Evolutionary conservation across 2,888 invertebrate genomes (phyloP).

Genomic region (Chrysolina haemoptera): DNA sequence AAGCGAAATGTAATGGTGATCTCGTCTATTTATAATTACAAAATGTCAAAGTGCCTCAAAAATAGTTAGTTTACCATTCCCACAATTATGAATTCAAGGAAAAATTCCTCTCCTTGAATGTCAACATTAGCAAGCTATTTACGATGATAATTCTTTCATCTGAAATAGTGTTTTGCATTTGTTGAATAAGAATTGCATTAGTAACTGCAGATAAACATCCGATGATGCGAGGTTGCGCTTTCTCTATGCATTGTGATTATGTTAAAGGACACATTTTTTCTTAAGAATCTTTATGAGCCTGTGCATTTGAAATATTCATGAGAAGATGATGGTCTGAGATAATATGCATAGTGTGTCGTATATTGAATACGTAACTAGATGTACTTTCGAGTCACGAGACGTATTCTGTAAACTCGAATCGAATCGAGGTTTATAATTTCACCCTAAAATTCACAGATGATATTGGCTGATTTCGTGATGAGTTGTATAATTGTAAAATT

Average conservation of each 20-base stretch:
- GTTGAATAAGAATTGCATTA: not conserved
- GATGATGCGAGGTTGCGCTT: not conserved
- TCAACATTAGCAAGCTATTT: not conserved
- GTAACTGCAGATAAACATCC: not conserved
- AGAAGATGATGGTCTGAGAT: not conserved
- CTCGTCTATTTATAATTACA: too few relatives aligned
- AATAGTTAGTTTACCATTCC: not conserved
- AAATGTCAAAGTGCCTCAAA: too few relatives aligned
- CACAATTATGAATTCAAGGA: not conserved
- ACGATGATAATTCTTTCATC: not conserved
- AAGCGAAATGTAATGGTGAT: too few relatives aligned
- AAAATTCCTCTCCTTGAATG: not conserved
- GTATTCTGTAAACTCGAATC: too few relatives aligned
- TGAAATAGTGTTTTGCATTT: not conserved
- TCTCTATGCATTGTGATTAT: slow-evolving; percentile 1
- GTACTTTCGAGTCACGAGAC: too few relatives aligned
- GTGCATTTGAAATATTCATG: not conserved
- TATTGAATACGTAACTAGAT: too few relatives aligned
- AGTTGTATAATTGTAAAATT: too few relatives aligned
- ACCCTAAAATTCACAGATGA: too few relatives aligned
- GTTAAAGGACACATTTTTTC: slow-evolving; percentile 4
- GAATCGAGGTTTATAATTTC: too few relatives aligned
- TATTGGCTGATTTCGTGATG: too few relatives aligned
- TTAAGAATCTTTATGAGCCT: not conserved
- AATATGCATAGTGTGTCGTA: too few relatives aligned